phyloP scores from a whole-genome alignment of 2,113 vertebrate species.

The Gopherus flavomarginatus region DNA sequence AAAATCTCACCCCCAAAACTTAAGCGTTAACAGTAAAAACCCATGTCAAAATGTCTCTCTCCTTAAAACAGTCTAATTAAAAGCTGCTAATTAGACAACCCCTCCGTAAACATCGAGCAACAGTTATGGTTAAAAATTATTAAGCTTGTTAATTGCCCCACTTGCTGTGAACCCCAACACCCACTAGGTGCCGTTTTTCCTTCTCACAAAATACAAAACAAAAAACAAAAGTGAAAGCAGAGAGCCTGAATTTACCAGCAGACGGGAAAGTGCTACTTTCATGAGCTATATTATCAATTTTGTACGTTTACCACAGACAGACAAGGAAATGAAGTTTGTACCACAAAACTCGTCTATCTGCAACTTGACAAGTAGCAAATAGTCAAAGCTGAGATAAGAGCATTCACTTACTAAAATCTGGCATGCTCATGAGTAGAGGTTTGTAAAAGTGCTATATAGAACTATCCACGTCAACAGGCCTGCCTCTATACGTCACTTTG shows the following conservation, averaged over 20 bases:
- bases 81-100: background rate
- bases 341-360: background rate
- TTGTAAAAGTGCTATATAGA: background rate
- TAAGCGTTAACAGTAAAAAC: background rate
- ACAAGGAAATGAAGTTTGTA: rapidly evolving
- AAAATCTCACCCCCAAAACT: background rate
- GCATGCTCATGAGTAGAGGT: background rate
- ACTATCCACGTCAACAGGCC: background rate
- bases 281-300: rapidly evolving
- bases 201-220: no score
- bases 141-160: rapidly evolving
- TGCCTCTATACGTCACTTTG: background rate
- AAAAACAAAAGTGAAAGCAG: background rate
- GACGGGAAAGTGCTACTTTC: rapidly evolving
- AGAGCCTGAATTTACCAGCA: rapidly evolving
- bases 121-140: rapidly evolving
- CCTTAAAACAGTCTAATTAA: background rate
- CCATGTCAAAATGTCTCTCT: background rate
- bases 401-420: background rate
- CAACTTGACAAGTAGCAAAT: background rate
- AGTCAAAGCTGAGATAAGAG: background rate
- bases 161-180: background rate
- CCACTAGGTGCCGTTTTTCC: conserved; percentile 65
- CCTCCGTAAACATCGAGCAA: rapidly evolving
- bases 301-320: rapidly evolving